These are phyloP conservation scores for Sussaba pulchella DNA, from an alignment of 2,888 invertebrate species.

Conservation along the genomic window DNA sequence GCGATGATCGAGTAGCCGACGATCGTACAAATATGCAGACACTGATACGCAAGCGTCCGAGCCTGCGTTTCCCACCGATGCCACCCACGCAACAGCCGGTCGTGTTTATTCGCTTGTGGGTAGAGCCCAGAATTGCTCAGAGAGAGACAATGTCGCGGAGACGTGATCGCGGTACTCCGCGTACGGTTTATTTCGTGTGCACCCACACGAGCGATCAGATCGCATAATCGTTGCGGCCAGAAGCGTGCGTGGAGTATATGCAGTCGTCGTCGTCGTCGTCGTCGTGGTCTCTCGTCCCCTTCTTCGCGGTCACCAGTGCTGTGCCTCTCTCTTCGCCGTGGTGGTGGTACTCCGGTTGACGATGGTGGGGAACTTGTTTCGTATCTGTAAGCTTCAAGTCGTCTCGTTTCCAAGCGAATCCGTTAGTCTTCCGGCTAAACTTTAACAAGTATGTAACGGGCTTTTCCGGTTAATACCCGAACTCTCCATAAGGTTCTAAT, in stretches of 20 bases:
- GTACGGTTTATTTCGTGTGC: neutral
- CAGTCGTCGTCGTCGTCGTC: constrained; percentile 5
- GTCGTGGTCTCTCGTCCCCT: neutral
- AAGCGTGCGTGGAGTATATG: neutral
- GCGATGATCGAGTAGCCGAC: too few species aligned
- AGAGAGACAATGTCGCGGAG: neutral
- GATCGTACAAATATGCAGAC: too few species aligned
- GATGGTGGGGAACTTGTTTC: constrained; percentile 55
- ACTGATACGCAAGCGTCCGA: too few species aligned
- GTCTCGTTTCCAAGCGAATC: constrained; percentile 51
- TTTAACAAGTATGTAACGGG: constrained; percentile 37
- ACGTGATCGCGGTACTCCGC: neutral
- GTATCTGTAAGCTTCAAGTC: constrained; percentile 50
- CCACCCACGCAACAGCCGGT: too few species aligned
- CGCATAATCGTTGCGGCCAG: constrained; percentile 1
- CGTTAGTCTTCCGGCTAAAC: constrained; percentile 52
- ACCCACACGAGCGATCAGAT: neutral
- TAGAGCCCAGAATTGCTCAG: neutral
- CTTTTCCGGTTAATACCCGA: neutral
- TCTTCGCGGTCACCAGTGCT: constrained; percentile 1
- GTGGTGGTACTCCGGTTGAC: constrained; percentile 1
- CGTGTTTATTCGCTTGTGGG: neutral
- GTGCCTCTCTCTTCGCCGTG: constrained; percentile 7
- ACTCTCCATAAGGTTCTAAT: neutral
- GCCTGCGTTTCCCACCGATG: too few species aligned